These are phyloP conservation scores for Chiridota heheva DNA, from an alignment of 35 echinoderm and acorn worm genomes.

Conservation along the genomic window DNA sequence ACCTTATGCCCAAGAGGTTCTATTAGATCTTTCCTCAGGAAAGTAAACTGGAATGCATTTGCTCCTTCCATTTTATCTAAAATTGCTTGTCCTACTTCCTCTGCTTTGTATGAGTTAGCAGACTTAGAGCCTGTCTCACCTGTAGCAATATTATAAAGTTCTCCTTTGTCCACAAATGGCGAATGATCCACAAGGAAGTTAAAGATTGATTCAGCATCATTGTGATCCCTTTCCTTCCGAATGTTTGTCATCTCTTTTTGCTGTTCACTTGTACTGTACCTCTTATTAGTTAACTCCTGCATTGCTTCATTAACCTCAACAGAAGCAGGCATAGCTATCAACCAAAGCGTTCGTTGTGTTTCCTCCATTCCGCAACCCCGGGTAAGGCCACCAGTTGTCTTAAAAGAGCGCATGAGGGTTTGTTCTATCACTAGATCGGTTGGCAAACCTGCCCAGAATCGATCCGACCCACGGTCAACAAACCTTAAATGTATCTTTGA, in stretches of 20 bases:
- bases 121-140: background rate
- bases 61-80: constrained; percentile 8
- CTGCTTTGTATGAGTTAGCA: constrained; percentile 2
- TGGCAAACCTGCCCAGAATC: constrained; percentile 6
- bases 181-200: background rate
- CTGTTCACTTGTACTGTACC: background rate
- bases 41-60: constrained; percentile 3
- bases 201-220: too few species aligned
- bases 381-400: constrained; percentile 37
- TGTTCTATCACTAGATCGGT: constrained; percentile 33
- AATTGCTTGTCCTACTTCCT: constrained; percentile 20
- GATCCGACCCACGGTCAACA: background rate
- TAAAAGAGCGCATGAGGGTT: constrained; percentile 33
- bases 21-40: constrained; percentile 17
- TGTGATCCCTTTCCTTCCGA: background rate
- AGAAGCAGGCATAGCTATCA: background rate
- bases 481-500: background rate
- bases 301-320: background rate
- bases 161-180: constrained; percentile 22
- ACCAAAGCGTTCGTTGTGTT: too few species aligned
- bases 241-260: background rate
- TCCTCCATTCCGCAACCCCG: too few species aligned
- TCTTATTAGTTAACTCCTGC: background rate
- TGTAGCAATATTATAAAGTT: constrained; percentile 9
- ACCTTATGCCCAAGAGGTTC: constrained; percentile 12